These are phyloP conservation scores for Trichoplax adhaerens DNA, from an alignment of 37 sponge, comb jelly and placozoan genomes.

Conservation along the genomic window DNA sequence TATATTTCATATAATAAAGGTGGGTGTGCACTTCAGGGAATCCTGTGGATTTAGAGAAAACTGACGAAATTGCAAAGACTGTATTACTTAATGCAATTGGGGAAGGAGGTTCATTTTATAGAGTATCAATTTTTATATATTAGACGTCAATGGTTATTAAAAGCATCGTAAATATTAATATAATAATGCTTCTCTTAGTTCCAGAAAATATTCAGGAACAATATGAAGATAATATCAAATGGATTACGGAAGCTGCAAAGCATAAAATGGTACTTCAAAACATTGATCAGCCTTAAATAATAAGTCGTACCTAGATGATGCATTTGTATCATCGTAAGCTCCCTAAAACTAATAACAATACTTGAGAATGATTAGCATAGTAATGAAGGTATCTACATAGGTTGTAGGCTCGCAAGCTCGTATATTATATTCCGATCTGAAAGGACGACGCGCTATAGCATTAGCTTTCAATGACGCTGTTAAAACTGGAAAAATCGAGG, in stretches of 20 bases:
- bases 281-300: too few relatives aligned
- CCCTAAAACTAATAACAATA: too few relatives aligned
- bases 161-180: not conserved
- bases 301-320: too few relatives aligned
- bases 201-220: slow-evolving; percentile 48
- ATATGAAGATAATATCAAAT: slow-evolving; percentile 63
- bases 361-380: too few relatives aligned
- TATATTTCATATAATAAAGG: slow-evolving; percentile 4
- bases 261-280: slow-evolving; percentile 49
- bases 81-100: slow-evolving; percentile 29
- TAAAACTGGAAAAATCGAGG: slow-evolving; percentile 53
- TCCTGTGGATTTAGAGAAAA: slow-evolving; percentile 43
- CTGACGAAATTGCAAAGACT: slow-evolving; percentile 58
- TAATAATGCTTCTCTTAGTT: slow-evolving; percentile 9
- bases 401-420: slow-evolving; percentile 96
- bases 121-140: too few relatives aligned
- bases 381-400: not conserved
- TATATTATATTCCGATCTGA: slow-evolving; percentile 76
- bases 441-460: slow-evolving; percentile 65
- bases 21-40: slow-evolving; percentile 90
- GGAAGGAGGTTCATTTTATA: slow-evolving; percentile 31
- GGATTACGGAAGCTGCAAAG: slow-evolving; percentile 76
- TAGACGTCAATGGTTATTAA: too few relatives aligned
- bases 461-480: slow-evolving; percentile 87
- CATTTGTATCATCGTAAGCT: too few relatives aligned